These are phyloP conservation scores for Nymphalis polychloros DNA, from an alignment of 2,888 invertebrate genomes.

Conservation along the genomic window DNA sequence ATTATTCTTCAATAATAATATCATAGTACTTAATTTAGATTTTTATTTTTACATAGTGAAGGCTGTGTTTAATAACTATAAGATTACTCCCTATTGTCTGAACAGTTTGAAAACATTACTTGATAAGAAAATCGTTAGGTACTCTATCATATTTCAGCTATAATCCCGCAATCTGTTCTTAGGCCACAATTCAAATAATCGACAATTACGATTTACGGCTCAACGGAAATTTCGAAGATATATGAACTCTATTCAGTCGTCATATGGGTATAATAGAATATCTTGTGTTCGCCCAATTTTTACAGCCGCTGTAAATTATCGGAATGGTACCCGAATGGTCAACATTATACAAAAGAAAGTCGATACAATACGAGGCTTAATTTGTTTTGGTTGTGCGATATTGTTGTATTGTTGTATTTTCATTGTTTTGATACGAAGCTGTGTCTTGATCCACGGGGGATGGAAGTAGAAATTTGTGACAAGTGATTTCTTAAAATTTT, in stretches of 20 bases:
- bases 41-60: no score
- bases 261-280: slow-evolving; percentile 24
- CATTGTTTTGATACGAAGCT: slow-evolving; percentile 59
- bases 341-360: slow-evolving; percentile 50
- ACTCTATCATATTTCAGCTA: no score
- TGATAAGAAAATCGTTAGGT: no score
- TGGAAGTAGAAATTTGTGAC: slow-evolving; percentile 41
- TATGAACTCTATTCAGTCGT: slow-evolving; percentile 20
- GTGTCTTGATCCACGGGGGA: slow-evolving; percentile 53
- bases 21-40: no score
- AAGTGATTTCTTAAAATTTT: slow-evolving; percentile 26
- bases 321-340: slow-evolving; percentile 72
- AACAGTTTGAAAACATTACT: no score
- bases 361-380: slow-evolving; percentile 56
- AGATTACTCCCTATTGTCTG: no score
- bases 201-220: slow-evolving; percentile 4
- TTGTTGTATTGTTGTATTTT: slow-evolving; percentile 61
- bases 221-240: slow-evolving; percentile 12
- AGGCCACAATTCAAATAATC: slow-evolving; percentile 17
- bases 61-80: no score
- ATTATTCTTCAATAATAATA: no score
- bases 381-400: slow-evolving; percentile 77
- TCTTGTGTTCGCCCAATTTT: slow-evolving; percentile 53
- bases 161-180: neutral
- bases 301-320: slow-evolving; percentile 66